A percentile compares a stretch with the other conserved stretches of the same genome.
phyloP scores from a whole-genome alignment of 2,797 vertebrate species.

The Chloroceryle amazona region DNA sequence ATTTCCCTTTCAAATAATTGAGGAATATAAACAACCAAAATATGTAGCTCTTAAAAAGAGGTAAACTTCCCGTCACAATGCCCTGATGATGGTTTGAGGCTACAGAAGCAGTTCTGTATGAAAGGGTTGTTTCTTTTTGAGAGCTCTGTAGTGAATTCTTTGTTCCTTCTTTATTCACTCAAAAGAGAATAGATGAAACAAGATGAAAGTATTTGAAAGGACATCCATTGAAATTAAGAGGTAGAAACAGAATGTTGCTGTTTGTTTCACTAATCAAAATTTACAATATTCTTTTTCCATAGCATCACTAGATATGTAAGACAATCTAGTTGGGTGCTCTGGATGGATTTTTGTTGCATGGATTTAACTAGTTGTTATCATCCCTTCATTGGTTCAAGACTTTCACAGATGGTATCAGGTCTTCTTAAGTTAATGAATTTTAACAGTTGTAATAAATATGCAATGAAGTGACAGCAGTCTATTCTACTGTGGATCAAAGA shows the following conservation, averaged over 20 bases:
- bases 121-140: background rate
- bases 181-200: background rate
- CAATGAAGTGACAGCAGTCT: background rate
- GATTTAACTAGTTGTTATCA: background rate
- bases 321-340: background rate
- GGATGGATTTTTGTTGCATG: background rate
- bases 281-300: background rate
- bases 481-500: conserved; percentile 7
- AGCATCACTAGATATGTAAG: background rate
- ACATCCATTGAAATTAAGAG: background rate
- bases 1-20: background rate
- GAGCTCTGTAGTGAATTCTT: background rate
- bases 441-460: conserved; percentile 24
- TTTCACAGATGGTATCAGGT: background rate
- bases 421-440: conserved; percentile 23
- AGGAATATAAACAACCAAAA: background rate
- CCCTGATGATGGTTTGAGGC: background rate
- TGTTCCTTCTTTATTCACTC: background rate
- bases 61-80: background rate
- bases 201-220: background rate
- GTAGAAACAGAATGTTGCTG: background rate
- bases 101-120: background rate
- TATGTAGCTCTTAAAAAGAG: background rate
- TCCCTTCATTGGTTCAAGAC: background rate
- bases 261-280: background rate